These are phyloP conservation scores for Synergus laeviventris DNA, from an alignment of 2,888 invertebrate species.

Conservation along the genomic window DNA sequence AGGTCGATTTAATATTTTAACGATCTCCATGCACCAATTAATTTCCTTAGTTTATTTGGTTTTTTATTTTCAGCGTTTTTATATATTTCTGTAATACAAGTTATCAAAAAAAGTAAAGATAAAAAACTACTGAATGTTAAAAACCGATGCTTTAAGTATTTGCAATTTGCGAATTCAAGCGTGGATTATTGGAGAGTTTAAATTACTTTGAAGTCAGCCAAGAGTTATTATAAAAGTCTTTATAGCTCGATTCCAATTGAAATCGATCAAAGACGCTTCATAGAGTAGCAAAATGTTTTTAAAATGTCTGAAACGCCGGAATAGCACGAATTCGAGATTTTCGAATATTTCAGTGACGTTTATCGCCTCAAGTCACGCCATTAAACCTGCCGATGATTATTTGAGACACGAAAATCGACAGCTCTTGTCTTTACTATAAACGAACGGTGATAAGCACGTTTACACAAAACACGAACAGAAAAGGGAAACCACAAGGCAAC, in stretches of 20 bases:
- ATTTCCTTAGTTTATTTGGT: not conserved
- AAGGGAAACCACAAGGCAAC: slow-evolving; percentile 44
- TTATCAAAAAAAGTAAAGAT: not conserved
- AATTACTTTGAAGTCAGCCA: not conserved
- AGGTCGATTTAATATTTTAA: not conserved
- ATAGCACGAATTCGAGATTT: slow-evolving; percentile 32
- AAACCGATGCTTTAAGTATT: not conserved
- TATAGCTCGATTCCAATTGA: not conserved
- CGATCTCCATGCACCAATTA: not conserved
- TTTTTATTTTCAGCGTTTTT: not conserved
- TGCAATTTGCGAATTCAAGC: not conserved
- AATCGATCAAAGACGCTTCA: slow-evolving; percentile 5
- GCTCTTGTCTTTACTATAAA: slow-evolving; percentile 45
- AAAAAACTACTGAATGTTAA: not conserved
- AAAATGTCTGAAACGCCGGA: not conserved
- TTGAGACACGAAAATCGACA: slow-evolving; percentile 43
- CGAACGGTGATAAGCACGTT: slow-evolving; percentile 42
- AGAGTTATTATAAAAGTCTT: not conserved
- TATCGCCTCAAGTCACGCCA: slow-evolving; percentile 52
- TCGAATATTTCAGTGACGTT: slow-evolving; percentile 32
- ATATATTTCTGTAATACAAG: not conserved
- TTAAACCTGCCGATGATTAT: slow-evolving; percentile 4
- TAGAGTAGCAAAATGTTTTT: not conserved
- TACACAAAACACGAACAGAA: slow-evolving; percentile 39
- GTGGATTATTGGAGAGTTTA: not conserved